A percentile compares a stretch with the other conserved stretches of the same genome.
Conservation (phyloP, 2,888 invertebrate genomes). For the Uropetala carovei region DNA sequence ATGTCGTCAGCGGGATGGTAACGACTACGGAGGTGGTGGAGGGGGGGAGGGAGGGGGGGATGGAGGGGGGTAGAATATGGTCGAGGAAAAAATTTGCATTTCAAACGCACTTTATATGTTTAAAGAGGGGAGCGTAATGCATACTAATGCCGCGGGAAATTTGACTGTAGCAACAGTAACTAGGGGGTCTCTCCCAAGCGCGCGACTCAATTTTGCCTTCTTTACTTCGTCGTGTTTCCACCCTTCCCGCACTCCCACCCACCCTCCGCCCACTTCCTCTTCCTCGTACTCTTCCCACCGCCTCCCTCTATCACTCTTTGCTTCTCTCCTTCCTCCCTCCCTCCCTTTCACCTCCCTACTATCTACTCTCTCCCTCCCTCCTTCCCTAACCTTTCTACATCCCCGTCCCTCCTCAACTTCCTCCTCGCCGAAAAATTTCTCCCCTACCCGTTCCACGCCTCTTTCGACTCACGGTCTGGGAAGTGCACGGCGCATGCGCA, state of each 20-base stretch:
- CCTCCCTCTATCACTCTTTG: too few species aligned
- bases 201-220: slow-evolving; percentile 58
- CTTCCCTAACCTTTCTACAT: too few species aligned
- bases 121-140: slow-evolving; percentile 65
- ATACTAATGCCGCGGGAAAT: slow-evolving; percentile 65
- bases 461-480: neutral
- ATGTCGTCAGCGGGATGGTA: slow-evolving; percentile 30
- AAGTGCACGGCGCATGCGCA: neutral
- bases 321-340: too few species aligned
- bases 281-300: neutral
- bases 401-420: neutral
- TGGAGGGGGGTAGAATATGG: neutral
- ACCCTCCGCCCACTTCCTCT: neutral
- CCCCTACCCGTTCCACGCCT: neutral
- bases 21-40: neutral
- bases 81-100: slow-evolving; percentile 65
- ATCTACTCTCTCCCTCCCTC: neutral
- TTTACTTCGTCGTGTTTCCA: neutral
- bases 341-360: neutral
- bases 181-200: slow-evolving; percentile 37
- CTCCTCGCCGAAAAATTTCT: neutral
- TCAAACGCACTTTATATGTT: slow-evolving; percentile 65
- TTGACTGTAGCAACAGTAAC: slow-evolving; percentile 63
- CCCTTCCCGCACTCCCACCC: neutral
- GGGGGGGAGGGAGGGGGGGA: neutral